These are phyloP conservation scores for Formicarius rufipectus DNA, from an alignment of 2,113 vertebrate genomes.

Conservation along the genomic window DNA sequence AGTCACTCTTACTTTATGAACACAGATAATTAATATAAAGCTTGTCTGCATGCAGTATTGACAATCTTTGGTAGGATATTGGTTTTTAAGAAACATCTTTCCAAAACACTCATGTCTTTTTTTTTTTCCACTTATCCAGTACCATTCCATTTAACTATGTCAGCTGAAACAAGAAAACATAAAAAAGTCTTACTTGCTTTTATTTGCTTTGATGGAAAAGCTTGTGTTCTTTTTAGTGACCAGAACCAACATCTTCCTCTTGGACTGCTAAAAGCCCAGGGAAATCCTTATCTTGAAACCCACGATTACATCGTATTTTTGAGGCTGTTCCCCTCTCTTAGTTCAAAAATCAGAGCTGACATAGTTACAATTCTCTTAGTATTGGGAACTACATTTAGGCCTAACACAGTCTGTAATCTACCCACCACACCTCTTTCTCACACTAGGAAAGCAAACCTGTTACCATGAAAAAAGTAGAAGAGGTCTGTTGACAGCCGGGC, in stretches of 20 bases:
- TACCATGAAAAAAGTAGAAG: background rate
- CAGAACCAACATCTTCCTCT: background rate
- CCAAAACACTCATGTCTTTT: background rate
- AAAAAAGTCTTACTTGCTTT: background rate
- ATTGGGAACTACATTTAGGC: background rate
- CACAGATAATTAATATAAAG: constrained; percentile 63
- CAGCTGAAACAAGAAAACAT: background rate
- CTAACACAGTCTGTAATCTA: background rate
- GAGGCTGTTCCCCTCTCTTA: background rate
- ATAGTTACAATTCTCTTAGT: background rate
- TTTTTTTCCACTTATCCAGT: background rate
- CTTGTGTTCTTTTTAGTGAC: background rate
- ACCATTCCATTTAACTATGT: background rate
- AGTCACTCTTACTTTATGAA: constrained; percentile 63
- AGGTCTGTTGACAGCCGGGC: background rate
- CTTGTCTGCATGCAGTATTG: background rate
- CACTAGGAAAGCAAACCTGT: background rate
- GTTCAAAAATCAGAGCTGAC: background rate
- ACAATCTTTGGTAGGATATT: background rate
- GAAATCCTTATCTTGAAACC: background rate
- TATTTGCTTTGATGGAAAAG: background rate
- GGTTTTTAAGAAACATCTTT: constrained; percentile 2
- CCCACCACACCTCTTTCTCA: background rate
- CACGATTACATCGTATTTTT: background rate
- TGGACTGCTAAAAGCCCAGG: background rate